phyloP scores from a whole-genome alignment of 1,140 invertebrate genomes.

The Choristoneura fumiferana region DNA sequence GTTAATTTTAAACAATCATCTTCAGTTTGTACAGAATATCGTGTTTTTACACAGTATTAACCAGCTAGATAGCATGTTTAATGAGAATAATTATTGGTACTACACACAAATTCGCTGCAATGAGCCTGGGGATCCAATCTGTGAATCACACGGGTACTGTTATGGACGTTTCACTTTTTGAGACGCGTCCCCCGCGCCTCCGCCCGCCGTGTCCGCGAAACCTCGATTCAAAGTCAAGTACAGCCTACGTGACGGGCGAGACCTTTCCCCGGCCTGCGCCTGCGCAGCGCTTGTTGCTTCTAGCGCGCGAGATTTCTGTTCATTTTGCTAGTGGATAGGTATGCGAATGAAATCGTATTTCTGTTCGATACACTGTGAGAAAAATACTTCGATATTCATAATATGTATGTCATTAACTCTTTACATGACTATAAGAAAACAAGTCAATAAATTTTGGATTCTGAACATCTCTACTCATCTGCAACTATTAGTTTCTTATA shows the following conservation, averaged over 20 bases:
- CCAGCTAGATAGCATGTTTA: no score
- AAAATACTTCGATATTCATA: no score
- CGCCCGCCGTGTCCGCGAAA: slow-evolving; percentile 50
- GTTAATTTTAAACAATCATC: no score
- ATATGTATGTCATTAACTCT: no score
- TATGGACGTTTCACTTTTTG: slow-evolving; percentile 46
- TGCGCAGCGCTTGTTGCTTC: slow-evolving; percentile 4
- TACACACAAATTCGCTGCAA: slow-evolving; percentile 28
- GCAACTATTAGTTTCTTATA: no score
- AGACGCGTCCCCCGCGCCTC: slow-evolving; percentile 37
- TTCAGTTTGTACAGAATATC: no score
- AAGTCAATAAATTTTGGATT: no score
- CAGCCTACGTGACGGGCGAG: slow-evolving; percentile 30
- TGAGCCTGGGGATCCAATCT: slow-evolving; percentile 22
- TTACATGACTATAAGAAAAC: no score
- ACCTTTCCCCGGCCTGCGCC: slow-evolving; percentile 15
- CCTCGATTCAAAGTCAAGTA: slow-evolving; percentile 65
- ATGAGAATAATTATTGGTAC: neutral
- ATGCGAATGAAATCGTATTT: no score
- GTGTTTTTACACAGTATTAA: no score
- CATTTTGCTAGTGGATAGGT: neutral
- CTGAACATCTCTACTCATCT: no score
- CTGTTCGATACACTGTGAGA: no score
- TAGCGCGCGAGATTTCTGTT: neutral
- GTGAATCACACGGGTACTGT: slow-evolving; percentile 26